Evolutionary conservation across 1,140 invertebrate species (phyloP).

Genomic region (Limonius californicus): DNA sequence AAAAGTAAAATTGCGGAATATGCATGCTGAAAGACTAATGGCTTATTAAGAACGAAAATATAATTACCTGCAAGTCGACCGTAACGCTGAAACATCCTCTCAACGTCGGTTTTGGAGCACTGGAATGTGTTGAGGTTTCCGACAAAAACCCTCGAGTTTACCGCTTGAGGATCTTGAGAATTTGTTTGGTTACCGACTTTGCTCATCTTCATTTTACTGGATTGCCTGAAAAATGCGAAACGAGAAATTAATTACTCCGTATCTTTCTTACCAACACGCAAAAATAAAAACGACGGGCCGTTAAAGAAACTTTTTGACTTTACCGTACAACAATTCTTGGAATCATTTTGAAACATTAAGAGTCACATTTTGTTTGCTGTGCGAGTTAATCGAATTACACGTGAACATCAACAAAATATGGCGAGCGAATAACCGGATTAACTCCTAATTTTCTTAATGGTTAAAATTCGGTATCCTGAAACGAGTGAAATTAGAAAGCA

Average conservation of each 20-base stretch:
- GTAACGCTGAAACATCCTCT: conserved; percentile 82
- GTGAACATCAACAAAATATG: background rate
- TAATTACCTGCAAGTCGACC: conserved; percentile 72
- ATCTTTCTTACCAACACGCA: background rate
- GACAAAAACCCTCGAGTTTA: conserved; percentile 84
- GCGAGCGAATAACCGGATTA: background rate
- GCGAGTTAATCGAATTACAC: no score
- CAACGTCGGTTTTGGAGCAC: conserved; percentile 83
- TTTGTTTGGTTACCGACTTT: conserved; percentile 85
- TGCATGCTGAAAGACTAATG: conserved; percentile 8
- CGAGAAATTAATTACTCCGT: conserved; percentile 13
- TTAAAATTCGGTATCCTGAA: conserved; percentile 1
- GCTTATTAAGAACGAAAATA: conserved; percentile 15
- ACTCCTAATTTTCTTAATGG: conserved; percentile 1
- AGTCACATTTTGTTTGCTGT: no score
- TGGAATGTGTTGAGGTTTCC: conserved; percentile 89
- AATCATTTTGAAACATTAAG: no score
- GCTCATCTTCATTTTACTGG: conserved; percentile 66
- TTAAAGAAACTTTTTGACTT: no score
- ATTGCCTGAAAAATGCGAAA: conserved; percentile 36
- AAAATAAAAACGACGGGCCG: background rate
- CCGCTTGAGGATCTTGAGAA: conserved; percentile 81
- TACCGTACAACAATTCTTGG: no score
- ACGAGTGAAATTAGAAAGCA: conserved; percentile 1
- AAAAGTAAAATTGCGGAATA: conserved; percentile 6